Evolutionary conservation across 2,113 vertebrate genomes (phyloP).

Genomic region (Sclerurus mexicanus): DNA sequence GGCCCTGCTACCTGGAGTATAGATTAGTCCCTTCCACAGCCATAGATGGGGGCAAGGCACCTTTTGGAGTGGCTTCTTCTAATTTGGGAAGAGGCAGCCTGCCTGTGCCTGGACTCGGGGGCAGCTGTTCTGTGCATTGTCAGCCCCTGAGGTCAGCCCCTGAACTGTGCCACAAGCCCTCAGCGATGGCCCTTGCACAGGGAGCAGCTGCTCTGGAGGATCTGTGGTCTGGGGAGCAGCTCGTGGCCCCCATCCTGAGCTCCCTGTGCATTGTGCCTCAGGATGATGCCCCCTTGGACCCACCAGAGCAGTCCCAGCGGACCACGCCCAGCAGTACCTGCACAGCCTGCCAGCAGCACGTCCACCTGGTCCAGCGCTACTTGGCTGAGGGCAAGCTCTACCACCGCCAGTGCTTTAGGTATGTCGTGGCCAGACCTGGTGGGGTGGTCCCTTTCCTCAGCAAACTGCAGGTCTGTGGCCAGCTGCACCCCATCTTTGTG

Average conservation of each 20-base stretch:
- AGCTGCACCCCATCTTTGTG: background rate
- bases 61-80: background rate
- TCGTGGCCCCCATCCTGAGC: background rate
- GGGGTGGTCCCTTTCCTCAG: accelerated
- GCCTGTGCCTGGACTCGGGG: background rate
- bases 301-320: background rate
- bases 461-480: background rate
- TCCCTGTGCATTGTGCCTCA: background rate
- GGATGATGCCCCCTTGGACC: background rate
- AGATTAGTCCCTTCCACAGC: background rate
- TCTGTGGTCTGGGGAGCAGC: background rate
- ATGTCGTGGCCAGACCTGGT: background rate
- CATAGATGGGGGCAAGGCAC: background rate
- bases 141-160: background rate
- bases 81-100: background rate
- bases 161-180: background rate
- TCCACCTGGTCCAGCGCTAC: slow-evolving; percentile 94
- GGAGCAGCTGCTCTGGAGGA: background rate
- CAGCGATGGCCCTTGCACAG: accelerated
- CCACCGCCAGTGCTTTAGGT: slow-evolving; percentile 98
- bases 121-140: background rate
- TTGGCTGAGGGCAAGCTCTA: slow-evolving; percentile 91
- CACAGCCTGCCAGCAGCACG: slow-evolving; percentile 85
- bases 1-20: background rate
- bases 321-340: slow-evolving; percentile 85